Evolutionary conservation across 2,888 invertebrate species (phyloP), one percentile per base, ranked within the genome.

Genomic region (Eilema caniola): DNA sequence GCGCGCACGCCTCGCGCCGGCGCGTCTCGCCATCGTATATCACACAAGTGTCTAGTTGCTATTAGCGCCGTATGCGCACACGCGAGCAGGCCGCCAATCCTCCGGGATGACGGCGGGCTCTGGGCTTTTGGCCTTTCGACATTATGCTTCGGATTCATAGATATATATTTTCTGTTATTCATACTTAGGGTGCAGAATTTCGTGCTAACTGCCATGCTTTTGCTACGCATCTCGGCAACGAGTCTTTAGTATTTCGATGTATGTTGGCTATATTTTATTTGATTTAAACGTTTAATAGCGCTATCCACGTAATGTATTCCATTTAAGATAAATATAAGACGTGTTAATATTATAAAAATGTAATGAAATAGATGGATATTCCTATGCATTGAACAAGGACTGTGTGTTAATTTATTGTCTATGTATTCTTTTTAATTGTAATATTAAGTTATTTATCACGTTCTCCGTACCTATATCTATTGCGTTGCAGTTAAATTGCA

Each of bases 361-460:
- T 90, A 90, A 89, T 89, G 81, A 88, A 91, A 91, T 92, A 91
- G 89, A 89, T 88, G 86, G 87, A 88, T 93, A 92, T 92, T 89
- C 89, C 87, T 90, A 88, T 87, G 90, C 92, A 92, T 93, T 92
- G 93, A 93, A 94, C 92, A 89, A 93, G 92, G 93, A 94, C 92
- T 94, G 89, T 91, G 90, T 91, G 93, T 93, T 95, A 92, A 94
- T 94, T 95, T 94, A 95, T 95, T 95, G 89, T 90, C 87, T 91
- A 89, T 89, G 84, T 84, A 72, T 88, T 87, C 85, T 60, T 90
- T 88, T 89, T 85, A 87, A 86, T 88, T 85, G 88, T 88, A 90
- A 88, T 88, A 63, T 90, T 95, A 94, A 94, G 92, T 94, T 94
- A 94, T 94, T 93, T 94, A 92, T 93, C 91, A 87, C 87, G 86